Evolutionary conservation across 1,140 invertebrate genomes (phyloP), one percentile per base, ranked within the genome.

Genomic region (Drosophila bifasciata): DNA sequence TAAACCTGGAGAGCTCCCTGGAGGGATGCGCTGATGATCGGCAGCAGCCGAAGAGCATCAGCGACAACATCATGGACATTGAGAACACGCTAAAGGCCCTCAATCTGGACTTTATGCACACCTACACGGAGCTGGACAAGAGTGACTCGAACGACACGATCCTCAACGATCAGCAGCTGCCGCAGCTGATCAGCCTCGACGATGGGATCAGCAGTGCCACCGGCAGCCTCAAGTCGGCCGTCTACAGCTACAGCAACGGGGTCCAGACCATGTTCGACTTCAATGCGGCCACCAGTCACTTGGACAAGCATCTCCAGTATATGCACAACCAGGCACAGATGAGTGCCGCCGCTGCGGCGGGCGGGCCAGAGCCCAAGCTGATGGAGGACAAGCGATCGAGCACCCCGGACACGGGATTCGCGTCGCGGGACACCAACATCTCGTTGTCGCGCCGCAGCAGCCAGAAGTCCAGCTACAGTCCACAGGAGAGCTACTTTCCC

Each of bases 51-150:
- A 70, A 79, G 41, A 77, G 76, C 44, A 75, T 91, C 16, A 86
- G 80, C 19, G 91, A 92, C 48, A 91, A 92, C 44, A 81, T 92
- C 2, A 80, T 92, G 74, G 91, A 92, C 46, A 92, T 92, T 51
- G 91, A 92, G 46, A 91, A 91, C 48, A 92, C 91, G 0, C 45
- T 92, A 0, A 91, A 92, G 40, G 91, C 91, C 1, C 67, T 92
- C 1, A 92, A 92, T 53, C 53, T 91, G n/a, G 91, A 92, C 51
- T 92, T 92, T 62, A 86, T 92, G 78, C 90, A 91, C 56, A 91
- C 91, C 4, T 92, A 91, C 64, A 92, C 85, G 16, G 91, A 92
- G 49, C 52, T 92, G 61, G 91, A 91, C 61, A 92, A 92, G 64
- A 92, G 86, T 53, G 91, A 92, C 67, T 92, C 91, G 4, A 91